phyloP scores from a whole-genome alignment of 2,888 invertebrate species.

The Drosophila kokeensis region DNA sequence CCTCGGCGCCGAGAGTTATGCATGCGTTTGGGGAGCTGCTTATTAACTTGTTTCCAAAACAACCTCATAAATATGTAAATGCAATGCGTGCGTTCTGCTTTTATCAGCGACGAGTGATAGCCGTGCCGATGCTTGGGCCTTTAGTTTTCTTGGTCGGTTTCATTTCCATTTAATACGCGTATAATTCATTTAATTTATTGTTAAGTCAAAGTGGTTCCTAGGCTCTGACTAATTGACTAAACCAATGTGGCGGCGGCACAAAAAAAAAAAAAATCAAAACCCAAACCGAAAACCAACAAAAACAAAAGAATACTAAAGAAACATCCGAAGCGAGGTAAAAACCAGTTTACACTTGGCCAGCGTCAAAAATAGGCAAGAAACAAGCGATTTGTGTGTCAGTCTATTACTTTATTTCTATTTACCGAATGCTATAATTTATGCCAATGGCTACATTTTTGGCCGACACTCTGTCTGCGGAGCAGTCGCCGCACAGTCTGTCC shows the following conservation, averaged over 20 bases:
- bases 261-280: conserved; percentile 8
- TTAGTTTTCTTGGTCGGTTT: conserved; percentile 32
- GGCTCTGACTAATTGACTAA: conserved; percentile 75
- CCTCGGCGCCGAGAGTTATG: conserved; percentile 60
- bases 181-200: conserved; percentile 69
- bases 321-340: conserved; percentile 34
- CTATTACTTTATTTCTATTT: conserved; percentile 59
- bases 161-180: conserved; percentile 53
- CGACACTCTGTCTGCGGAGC: conserved; percentile 69
- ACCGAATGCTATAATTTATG: conserved; percentile 73
- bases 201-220: conserved; percentile 62
- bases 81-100: conserved; percentile 49
- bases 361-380: conserved; percentile 49
- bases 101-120: conserved; percentile 38
- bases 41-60: conserved; percentile 74
- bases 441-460: conserved; percentile 62
- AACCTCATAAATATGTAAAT: conserved; percentile 73
- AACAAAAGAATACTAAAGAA: conserved; percentile 28
- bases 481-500: conserved; percentile 68
- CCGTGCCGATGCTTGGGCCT: conserved; percentile 25
- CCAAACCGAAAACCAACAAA: background rate
- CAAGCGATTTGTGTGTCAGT: conserved; percentile 76
- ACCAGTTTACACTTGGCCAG: conserved; percentile 71
- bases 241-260: conserved; percentile 37
- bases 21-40: conserved; percentile 58